Evolutionary conservation across 1,140 invertebrate genomes (phyloP), one percentile per base, ranked within the genome.

Genomic region (Orius insidiosus): DNA sequence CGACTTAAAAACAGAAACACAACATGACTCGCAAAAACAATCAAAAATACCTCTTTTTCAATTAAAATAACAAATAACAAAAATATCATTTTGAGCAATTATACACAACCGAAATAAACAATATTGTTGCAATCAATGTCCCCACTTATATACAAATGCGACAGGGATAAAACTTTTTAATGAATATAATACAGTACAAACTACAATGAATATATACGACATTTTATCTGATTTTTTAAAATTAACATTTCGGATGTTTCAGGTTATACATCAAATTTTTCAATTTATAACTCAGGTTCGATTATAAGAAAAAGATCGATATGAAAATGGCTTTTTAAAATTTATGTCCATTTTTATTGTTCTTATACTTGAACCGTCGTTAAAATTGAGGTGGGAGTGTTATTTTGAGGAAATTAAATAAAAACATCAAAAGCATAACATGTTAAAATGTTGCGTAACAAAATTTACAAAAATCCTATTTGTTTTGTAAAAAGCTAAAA

Each of bases 101-200:
- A 15, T 32, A 18, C 37, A 47, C 36, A 48, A 48, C 15, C 39
- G 19, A 48, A 24, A 37, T 18, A 46, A 16, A 18, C 16, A 16
- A 38, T 10, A 16, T 47, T 48, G 46, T 38, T 48, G 46, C 46
- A 42, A 48, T 48, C 46, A 48, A 48, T 48, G 46, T 37, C 30
- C 37, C 30, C 19, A 11, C 24, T 24, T 24, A 24, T 24, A 24
- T 24, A 24, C 24, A 24, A 24, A 24, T 24, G 24, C 24, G 24
- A 39, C 37, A 39, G 37, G 15, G 15, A 39, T 18, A 39, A 18
- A 39, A 39, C 37, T 39, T 18, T 39, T 6, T 39, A 39, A 39
- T 18, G 37, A 39, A 39, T 39, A 18, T 16, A 39, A 39, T 39
- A 39, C 14, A 16, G 19, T 38, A 24, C 24, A 24, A 24, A 24